Conservation (phyloP, 2,888 invertebrate genomes). For the Dryobotodes eremita region DNA sequence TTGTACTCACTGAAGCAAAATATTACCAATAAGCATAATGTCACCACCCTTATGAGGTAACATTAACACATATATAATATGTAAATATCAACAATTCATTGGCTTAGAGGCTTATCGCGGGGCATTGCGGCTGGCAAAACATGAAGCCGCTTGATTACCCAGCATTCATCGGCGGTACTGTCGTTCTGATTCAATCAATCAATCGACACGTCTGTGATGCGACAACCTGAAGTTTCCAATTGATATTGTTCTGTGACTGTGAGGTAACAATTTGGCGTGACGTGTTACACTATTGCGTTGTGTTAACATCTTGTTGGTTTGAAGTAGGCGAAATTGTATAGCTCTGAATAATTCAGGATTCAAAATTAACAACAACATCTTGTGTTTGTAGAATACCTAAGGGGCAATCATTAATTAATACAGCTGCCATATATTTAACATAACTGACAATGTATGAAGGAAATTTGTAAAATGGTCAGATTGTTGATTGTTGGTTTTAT, state of each 20-base stretch:
- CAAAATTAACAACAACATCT: background rate
- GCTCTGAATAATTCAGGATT: background rate
- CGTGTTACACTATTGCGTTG: constrained; percentile 10
- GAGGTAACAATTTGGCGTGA: constrained; percentile 30
- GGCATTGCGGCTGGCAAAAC: constrained; percentile 81
- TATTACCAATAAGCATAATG: background rate
- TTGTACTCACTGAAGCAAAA: background rate
- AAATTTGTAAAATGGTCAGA: too few relatives aligned
- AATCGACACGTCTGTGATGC: constrained; percentile 40
- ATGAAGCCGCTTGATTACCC: constrained; percentile 80
- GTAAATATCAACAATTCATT: constrained; percentile 71
- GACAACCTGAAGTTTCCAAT: constrained; percentile 39
- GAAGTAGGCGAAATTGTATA: background rate
- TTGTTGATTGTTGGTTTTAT: too few relatives aligned
- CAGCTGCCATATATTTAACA: too few relatives aligned
- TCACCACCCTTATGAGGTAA: background rate
- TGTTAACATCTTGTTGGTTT: constrained; percentile 28
- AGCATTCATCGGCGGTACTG: constrained; percentile 58
- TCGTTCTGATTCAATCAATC: constrained; percentile 77
- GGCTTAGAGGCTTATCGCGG: constrained; percentile 73
- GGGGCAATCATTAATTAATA: too few relatives aligned
- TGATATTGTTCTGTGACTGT: constrained; percentile 32
- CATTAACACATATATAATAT: constrained; percentile 48
- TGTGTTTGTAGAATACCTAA: background rate
- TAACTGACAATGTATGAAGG: too few relatives aligned